Percentiles rank a stretch among this genome's conserved stretches.
Evolutionary conservation across 2,797 vertebrate species (phyloP).

Genomic region (Parambassis ranga): DNA sequence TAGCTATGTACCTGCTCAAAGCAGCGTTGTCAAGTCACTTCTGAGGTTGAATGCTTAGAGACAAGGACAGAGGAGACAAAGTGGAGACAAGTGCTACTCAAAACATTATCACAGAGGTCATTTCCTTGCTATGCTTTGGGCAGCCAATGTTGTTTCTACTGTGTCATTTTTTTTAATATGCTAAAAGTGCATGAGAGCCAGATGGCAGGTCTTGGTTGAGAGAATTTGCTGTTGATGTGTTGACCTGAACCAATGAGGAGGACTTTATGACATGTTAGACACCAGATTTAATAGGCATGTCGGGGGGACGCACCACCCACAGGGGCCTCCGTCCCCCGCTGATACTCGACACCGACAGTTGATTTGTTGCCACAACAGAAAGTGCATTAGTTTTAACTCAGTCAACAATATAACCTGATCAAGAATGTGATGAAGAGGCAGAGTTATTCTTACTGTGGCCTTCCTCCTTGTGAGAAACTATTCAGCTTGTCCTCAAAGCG

Average conservation of each 20-base stretch:
- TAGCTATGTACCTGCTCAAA: constrained; percentile 54
- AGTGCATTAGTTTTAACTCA: constrained; percentile 20
- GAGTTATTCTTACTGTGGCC: constrained; percentile 65
- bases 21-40: constrained; percentile 44
- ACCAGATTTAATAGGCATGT: constrained; percentile 58
- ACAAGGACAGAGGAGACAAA: constrained; percentile 57
- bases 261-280: constrained; percentile 65
- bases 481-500: constrained; percentile 58
- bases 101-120: constrained; percentile 50
- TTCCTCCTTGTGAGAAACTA: constrained; percentile 66
- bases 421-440: constrained; percentile 67
- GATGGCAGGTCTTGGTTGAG: constrained; percentile 60
- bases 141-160: constrained; percentile 48
- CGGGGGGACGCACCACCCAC: constrained; percentile 35
- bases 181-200: constrained; percentile 39
- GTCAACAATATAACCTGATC: constrained; percentile 36
- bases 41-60: constrained; percentile 41
- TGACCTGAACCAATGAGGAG: constrained; percentile 38
- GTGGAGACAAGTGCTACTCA: constrained; percentile 24
- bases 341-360: constrained; percentile 50
- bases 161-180: constrained; percentile 38
- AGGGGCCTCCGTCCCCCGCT: constrained; percentile 36
- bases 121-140: constrained; percentile 32
- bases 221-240: constrained; percentile 55
- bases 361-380: constrained; percentile 18